Evolutionary conservation across 2,888 invertebrate species (phyloP), one percentile per base, ranked within the genome.

Genomic region (Pheosia tremula): DNA sequence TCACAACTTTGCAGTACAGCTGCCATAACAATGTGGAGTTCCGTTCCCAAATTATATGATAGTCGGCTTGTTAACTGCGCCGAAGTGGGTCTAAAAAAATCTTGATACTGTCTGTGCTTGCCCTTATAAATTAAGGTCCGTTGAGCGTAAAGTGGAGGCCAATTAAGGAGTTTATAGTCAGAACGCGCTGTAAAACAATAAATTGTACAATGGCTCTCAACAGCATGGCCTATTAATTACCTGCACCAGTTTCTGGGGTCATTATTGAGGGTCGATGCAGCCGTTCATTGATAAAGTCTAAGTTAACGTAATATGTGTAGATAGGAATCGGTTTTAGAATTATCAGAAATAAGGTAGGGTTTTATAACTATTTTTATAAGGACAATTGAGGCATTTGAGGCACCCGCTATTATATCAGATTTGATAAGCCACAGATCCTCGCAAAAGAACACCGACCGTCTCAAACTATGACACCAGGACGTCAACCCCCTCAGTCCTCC

Each of bases 141-240:
- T 77, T 81, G 85, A 87, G 85, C 88, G 87, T 87, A 89, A 90
- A 89, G 86, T 85, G 85, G 84, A 78, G 84, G 76, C 90, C 90
- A 93, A 92, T 93, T 91, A 93, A 89, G 86, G 83, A 89, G 85
- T 91, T 90, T 93, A 93, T 91, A 84, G 88, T 84, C 86, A 79
- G 84, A 86, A 88, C 86, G 84, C 84, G 90, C 83, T 86, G 84
- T 93, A 91, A 91, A 93, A 91, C 89, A 91, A 93, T 93, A 92
- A 93, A 93, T 92, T 84, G 82, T 85, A 86, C 85, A 90, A 91
- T 88, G 79, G 85, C 83, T 82, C 85, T 86, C 85, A 79, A 85
- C 87, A 84, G 83, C 84, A 80, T 81, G 79, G 80, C 85, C 85
- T 89, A 88, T 91, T 90, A 91, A 91, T 91, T 90, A 88, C 81